Percentiles rank a stretch among this genome's conserved stretches.
Evolutionary conservation across 2,113 vertebrate genomes (phyloP).

Genomic region (Lagopus leucura): DNA sequence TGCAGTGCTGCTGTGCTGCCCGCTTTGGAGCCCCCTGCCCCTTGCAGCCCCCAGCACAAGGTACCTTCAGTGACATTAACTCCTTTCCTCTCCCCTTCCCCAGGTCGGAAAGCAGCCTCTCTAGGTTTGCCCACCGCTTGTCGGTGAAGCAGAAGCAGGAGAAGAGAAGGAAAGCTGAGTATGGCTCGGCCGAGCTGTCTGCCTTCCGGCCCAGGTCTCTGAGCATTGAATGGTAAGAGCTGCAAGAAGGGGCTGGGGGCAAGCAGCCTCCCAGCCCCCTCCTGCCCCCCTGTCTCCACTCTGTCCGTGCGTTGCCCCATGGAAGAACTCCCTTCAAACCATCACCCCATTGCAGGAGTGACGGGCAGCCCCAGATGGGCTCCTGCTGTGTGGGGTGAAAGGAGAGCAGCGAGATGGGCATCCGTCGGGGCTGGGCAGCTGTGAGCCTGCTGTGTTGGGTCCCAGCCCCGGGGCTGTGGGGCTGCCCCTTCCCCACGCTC

Average conservation of each 20-base stretch:
- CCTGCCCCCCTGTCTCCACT: not conserved
- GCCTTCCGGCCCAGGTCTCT: conserved; percentile 88
- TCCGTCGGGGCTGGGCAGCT: not conserved
- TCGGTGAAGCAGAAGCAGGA: conserved; percentile 87
- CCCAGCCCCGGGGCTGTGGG: not conserved
- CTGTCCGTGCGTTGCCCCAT: accelerated
- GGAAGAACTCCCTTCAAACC: not conserved
- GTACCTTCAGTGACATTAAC: conserved; percentile 34
- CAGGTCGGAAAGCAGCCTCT: conserved; percentile 86
- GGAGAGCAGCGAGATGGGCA: not conserved
- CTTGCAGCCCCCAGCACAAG: not conserved
- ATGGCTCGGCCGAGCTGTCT: conserved; percentile 70
- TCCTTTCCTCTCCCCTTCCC: conserved; percentile 59
- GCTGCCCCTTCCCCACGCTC: not conserved
- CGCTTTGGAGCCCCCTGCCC: not conserved
- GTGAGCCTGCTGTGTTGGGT: not conserved
- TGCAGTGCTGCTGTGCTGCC: not conserved
- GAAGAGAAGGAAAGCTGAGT: conserved; percentile 83
- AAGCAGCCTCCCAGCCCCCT: not conserved
- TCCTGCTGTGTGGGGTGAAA: not conserved
- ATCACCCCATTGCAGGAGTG: not conserved
- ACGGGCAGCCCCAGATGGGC: accelerated
- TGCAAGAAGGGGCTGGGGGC: not conserved
- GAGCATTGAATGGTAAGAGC: conserved; percentile 90
- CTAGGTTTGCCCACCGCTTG: conserved; percentile 88